These are phyloP conservation scores for Todiramphus saurophagus DNA, from an alignment of 2,113 vertebrate genomes.

Conservation along the genomic window DNA sequence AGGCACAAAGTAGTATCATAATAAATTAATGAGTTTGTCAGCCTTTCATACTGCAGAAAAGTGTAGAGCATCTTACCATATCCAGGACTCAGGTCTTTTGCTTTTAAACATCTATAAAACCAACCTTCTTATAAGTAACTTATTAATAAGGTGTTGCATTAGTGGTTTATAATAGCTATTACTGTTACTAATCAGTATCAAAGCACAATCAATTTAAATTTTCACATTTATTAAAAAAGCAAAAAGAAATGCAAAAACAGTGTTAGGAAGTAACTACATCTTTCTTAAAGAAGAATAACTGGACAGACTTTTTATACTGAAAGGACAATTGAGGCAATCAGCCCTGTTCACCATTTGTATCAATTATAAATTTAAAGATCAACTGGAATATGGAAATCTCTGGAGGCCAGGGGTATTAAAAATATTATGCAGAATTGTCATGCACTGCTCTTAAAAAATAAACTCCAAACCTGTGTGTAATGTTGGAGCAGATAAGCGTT, in stretches of 20 bases:
- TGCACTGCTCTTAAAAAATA: constrained; percentile 60
- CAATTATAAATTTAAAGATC: constrained; percentile 42
- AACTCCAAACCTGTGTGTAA: constrained; percentile 57
- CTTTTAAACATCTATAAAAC: neutral
- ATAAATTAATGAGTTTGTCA: neutral
- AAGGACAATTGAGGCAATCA: constrained; percentile 10
- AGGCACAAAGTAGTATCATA: neutral
- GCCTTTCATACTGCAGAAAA: neutral
- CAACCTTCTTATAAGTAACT: neutral
- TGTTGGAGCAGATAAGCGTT: constrained; percentile 62
- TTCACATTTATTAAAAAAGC: neutral
- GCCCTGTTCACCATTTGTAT: constrained; percentile 8
- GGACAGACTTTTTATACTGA: neutral
- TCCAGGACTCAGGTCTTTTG: neutral
- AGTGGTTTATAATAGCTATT: neutral
- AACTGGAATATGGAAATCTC: constrained; percentile 16
- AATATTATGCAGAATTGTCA: constrained; percentile 62
- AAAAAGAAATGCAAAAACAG: neutral
- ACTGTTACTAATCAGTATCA: neutral
- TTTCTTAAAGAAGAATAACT: neutral
- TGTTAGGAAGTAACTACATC: neutral
- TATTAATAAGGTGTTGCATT: neutral
- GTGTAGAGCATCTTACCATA: neutral
- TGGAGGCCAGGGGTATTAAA: constrained; percentile 30
- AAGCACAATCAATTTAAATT: neutral